Base-by-base conservation (phyloP, 2,888 invertebrate genomes). In the Drosophila mimica region DNA sequence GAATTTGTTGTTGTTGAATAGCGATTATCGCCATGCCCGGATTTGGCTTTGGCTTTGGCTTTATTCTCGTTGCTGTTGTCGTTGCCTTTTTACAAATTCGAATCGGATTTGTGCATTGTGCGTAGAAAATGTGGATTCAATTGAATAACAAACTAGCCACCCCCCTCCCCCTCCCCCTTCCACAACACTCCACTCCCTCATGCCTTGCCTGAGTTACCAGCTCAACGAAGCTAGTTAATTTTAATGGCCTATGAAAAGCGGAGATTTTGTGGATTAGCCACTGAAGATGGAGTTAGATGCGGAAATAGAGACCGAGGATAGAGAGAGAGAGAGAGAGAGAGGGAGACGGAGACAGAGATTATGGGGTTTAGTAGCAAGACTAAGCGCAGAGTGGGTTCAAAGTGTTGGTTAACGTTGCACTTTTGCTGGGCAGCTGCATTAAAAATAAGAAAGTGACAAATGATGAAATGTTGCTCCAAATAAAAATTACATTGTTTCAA, bases 231-330 rank as follows among this genome's bases (percentile, higher is more conserved):
- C 73, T 81, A 90, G 85, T 89, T 90, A 76, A 87, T 87, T 90
- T 86, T 90, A 86, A 86, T 90, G 85, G 84, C 43, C 88, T 89
- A 89, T 83, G 84, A 89, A 86, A 63, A 70, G 71, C 76, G 83
- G 63, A 75, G 89, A 90, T 89, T 78, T 81, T 63, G 58, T 61
- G 84, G 82, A 90, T 90, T 87, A 90, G 69, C 40, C 61, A 53
- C 52, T 57, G 69, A 73, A 70, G 56, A 72, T n/a, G 67, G 25
- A n/a, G 0, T 7, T 4, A 36, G 25, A 25, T 25, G 20, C 34
- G 15, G 25, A 15, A 8, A 48, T n/a, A n/a, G n/a, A n/a, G n/a
- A n/a, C n/a, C n/a, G n/a, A 7, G 8, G 15, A 48, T 0, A 20
- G 4, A 25, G 25, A 28, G 15, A 28, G 2, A 8, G 15, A 0